A percentile compares a stretch with the other conserved stretches of the same genome.
phyloP scores from a whole-genome alignment of 2,797 vertebrate genomes.

The Sebastes trivittatus region DNA sequence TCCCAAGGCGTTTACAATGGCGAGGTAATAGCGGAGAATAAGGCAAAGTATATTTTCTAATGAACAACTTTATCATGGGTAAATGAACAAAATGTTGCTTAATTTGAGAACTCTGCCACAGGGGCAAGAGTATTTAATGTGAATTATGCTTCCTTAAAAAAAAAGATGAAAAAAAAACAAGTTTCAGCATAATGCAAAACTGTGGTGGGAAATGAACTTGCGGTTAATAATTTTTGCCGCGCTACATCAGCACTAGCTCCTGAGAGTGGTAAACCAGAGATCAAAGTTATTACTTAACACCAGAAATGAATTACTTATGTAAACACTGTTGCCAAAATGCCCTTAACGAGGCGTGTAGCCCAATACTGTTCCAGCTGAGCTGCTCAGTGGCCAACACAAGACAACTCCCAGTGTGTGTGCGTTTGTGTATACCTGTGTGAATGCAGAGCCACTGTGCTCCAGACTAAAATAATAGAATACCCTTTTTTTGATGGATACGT shows the following conservation, averaged over 20 bases:
- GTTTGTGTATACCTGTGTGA: background rate
- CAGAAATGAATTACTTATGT: constrained; percentile 48
- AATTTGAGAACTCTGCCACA: constrained; percentile 73
- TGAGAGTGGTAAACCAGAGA: constrained; percentile 38
- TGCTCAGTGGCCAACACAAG: constrained; percentile 9
- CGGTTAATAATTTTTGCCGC: constrained; percentile 30
- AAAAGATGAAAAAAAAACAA: constrained; percentile 19
- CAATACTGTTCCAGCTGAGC: constrained; percentile 33
- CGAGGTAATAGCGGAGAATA: constrained; percentile 74
- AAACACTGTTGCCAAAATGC: constrained; percentile 31
- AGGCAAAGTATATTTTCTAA: constrained; percentile 74
- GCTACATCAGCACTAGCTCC: constrained; percentile 20
- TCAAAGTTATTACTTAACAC: constrained; percentile 56
- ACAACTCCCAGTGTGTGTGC: background rate
- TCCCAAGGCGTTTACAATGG: constrained; percentile 76
- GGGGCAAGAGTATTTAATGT: constrained; percentile 61
- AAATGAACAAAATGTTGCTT: constrained; percentile 75
- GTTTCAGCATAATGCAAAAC: constrained; percentile 56
- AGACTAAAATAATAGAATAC: background rate
- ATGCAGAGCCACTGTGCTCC: background rate
- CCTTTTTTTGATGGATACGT: background rate
- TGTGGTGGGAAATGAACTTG: constrained; percentile 36
- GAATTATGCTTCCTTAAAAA: constrained; percentile 62
- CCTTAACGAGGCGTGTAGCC: constrained; percentile 26
- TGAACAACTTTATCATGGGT: constrained; percentile 76